phyloP scores from a whole-genome alignment of 2,797 vertebrate species.

The Pantherophis alleghaniensis region DNA sequence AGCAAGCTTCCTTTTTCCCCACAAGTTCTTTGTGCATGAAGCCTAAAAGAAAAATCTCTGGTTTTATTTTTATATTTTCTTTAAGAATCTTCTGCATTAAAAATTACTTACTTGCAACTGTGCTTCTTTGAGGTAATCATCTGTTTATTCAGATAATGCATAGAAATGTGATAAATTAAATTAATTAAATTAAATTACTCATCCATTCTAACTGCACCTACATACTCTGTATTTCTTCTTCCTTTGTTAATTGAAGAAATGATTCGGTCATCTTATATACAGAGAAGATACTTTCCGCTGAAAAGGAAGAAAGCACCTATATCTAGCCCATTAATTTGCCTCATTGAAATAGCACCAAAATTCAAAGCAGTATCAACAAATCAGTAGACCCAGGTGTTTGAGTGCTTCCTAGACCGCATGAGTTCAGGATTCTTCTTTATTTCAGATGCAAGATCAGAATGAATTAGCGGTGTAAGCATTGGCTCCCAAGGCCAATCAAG shows the following conservation, averaged over 20 bases:
- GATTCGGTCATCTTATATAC: neutral
- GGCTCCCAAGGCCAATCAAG: neutral
- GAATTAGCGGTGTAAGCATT: neutral
- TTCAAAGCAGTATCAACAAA: neutral
- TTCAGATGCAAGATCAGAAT: neutral
- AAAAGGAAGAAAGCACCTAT: neutral
- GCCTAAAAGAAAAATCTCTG: neutral
- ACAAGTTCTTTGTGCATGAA: neutral
- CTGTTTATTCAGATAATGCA: neutral
- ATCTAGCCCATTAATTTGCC: neutral
- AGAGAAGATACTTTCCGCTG: neutral
- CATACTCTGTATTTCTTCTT: neutral
- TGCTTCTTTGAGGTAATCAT: neutral
- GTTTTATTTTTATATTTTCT: neutral
- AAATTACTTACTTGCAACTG: neutral
- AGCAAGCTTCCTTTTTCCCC: accelerated
- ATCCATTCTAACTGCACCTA: neutral
- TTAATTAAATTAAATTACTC: no score
- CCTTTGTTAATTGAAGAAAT: neutral
- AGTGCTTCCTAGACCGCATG: neutral
- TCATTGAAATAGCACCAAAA: neutral
- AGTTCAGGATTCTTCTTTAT: neutral
- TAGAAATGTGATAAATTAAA: no score
- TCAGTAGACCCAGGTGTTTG: neutral
- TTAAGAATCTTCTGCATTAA: neutral